phyloP scores from a whole-genome alignment of 2,113 vertebrate species.

The Lathamus discolor region DNA sequence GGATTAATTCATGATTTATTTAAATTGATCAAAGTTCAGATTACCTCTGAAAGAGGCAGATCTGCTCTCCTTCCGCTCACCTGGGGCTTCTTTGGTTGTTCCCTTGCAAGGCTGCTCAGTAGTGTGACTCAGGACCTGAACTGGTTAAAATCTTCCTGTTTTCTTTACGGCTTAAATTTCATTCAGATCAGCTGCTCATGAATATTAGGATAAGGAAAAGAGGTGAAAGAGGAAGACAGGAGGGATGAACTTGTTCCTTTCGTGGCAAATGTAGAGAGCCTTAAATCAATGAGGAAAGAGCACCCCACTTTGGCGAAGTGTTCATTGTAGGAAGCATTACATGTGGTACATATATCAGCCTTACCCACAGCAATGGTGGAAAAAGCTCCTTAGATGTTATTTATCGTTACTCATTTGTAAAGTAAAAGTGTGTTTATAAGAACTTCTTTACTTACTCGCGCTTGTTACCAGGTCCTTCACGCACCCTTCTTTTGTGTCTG shows the following conservation, averaged over 20 bases:
- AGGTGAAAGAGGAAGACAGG: background rate
- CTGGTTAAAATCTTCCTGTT: background rate
- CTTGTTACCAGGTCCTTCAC: background rate
- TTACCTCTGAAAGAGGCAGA: background rate
- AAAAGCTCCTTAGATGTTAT: background rate
- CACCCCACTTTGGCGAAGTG: background rate
- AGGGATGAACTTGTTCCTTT: background rate
- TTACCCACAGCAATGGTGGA: background rate
- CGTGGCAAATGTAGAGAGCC: background rate
- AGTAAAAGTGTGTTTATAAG: background rate
- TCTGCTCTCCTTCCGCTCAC: background rate
- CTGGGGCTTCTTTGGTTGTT: background rate
- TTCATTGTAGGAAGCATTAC: background rate
- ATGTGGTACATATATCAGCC: accelerated
- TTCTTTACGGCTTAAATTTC: background rate
- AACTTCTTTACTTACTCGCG: background rate
- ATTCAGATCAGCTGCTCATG: background rate
- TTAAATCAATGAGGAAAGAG: background rate
- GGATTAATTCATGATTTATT: constrained; percentile 21
- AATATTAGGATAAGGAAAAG: background rate
- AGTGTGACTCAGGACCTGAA: background rate
- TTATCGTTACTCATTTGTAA: background rate
- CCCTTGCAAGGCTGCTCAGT: background rate
- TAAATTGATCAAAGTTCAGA: background rate
- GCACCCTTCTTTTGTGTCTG: background rate